Evolutionary conservation across 2,888 invertebrate species (phyloP).

Genomic region (Orthonychiurus folsomi): DNA sequence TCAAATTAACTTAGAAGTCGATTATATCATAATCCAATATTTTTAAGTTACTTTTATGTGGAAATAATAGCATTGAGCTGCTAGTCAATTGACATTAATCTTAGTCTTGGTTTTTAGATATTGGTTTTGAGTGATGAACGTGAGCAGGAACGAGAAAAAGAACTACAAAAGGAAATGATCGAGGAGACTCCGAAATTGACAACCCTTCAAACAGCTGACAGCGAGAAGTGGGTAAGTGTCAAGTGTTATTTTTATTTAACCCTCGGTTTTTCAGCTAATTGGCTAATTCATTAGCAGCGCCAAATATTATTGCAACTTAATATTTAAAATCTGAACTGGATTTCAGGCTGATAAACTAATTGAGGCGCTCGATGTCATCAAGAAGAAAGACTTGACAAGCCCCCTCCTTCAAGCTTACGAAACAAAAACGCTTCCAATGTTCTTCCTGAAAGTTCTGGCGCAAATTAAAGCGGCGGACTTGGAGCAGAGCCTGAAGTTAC

Average conservation of each 20-base stretch:
- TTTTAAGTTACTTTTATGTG: constrained; percentile 8
- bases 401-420: constrained; percentile 73
- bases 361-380: constrained; percentile 75
- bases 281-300: too few species aligned
- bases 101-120: constrained; percentile 60
- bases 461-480: constrained; percentile 53
- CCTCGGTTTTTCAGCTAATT: too few species aligned
- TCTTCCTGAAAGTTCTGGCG: constrained; percentile 67
- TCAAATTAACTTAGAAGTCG: too few species aligned
- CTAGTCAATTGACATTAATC: background rate
- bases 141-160: constrained; percentile 70
- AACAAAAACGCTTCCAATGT: constrained; percentile 64
- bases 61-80: background rate
- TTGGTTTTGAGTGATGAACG: constrained; percentile 85
- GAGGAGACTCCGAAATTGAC: constrained; percentile 57
- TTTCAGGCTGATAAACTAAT: constrained; percentile 75
- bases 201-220: constrained; percentile 76
- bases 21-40: too few species aligned
- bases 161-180: constrained; percentile 48
- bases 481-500: constrained; percentile 37
- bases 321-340: constrained; percentile 27
- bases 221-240: constrained; percentile 71
- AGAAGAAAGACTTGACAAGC: constrained; percentile 43
- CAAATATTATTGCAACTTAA: constrained; percentile 38
- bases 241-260: too few species aligned